Base-by-base conservation (phyloP, 2,113 vertebrate species). In the Oriolus oriolus region DNA sequence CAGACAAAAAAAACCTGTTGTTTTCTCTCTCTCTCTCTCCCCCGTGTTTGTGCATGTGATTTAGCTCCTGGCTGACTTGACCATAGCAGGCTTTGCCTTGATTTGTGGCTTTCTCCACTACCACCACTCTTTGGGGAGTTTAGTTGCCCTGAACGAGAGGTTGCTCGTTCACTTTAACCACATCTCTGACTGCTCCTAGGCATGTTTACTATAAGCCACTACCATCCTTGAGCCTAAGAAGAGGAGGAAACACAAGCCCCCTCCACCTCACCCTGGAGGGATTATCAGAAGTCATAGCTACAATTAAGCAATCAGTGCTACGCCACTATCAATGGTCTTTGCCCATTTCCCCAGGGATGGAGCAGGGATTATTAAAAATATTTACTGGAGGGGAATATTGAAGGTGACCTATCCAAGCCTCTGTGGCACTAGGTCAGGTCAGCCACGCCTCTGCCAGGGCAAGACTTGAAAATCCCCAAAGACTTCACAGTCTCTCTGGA, bases 281-380 rank as follows among this genome's bases (percentile, higher is more conserved):
- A 11, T 31, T 4, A 2, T 64, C 47, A 73, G 16, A 33, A 64
- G 23, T 33, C 53, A n/a, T 1, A 54, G 37, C 28, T 83, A 47
- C 16, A 56, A 30, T 7, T 31, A 52, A 49, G 28, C 65, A 69
- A 7, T 10, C 18, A 18, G 5, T 53, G 22, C 28, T 53, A 8
- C 23, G 16, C 37, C 13, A 4, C 49, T 20, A 41, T 52, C 39
- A 63, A 9, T 12, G n/a, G 17, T 19, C 59, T 27, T 21, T 60
- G 30, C 24, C 22, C 14, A 1, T 53, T 73, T 80, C 16, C 37
- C 39, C 45, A n/a, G 0, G 9, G 28, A 64, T 0, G n/a, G 22
- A 39, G 11, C 16, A 65, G 7, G 27, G 39, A 53, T 20, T 53
- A 60, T 64, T n/a, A 49, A 61, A 78, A 79, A 30, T 3, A 10